Evolutionary conservation across 2,797 vertebrate genomes (phyloP), one percentile per base, ranked within the genome.

Genomic region (Hemitrygon akajei): DNA sequence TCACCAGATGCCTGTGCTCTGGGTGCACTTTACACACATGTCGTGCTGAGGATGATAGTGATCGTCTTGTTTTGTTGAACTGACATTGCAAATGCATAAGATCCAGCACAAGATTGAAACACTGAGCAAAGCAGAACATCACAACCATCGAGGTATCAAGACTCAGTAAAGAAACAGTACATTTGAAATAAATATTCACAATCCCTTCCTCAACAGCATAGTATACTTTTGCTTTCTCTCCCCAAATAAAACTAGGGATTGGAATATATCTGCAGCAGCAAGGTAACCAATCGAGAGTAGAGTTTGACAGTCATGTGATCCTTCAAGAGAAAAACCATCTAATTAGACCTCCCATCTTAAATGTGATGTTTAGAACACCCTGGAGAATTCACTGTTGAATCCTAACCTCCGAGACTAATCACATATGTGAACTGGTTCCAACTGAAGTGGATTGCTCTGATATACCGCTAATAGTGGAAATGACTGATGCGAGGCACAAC

Each of bases 11-110:
- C 91, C 40, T 93, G 69, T 93, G 91, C 91, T 93, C 71, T 76
- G 91, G 91, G 58, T n/a, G 91, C 37, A 93, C 91, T 93, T 40
- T 75, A 58, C 91, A 93, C 40, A 93, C 91, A n/a, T 76, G 91
- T 7, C 27, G 91, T 56, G 91, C 71, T 27, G 91, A 93, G 37
- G 91, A 93, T 40, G 71, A 93, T 30, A 93, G 91, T n/a, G 47
- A 93, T 76, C 71, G 71, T 7, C 40, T 93, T 47, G 91, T 93
- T 93, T 93, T 93, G 91, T 93, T 93, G 91, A 93, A 93, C 71
- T 93, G 91, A 75, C 91, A 93, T 93, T 93, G 91, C 71, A 93
- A 93, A 93, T 93, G 91, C 91, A 76, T 76, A 93, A 93, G 25
- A 93, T 93, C 91, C 91, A 93, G 91, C 71, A 93, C 71, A 75